Evolutionary conservation across 2,888 invertebrate species (phyloP).

Genomic region (Aromia moschata): DNA sequence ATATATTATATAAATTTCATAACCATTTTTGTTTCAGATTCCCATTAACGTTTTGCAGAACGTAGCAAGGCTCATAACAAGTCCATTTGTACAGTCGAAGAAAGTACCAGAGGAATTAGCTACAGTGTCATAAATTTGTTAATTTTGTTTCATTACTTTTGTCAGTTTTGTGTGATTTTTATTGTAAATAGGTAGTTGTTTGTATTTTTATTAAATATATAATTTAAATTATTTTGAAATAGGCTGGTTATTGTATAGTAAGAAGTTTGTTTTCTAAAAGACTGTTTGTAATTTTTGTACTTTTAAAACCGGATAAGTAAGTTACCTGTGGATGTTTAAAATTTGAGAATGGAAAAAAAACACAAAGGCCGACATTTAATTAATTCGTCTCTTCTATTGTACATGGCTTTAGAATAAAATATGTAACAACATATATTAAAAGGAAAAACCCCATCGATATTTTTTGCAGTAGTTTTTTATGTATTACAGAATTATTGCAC

Average conservation of each 20-base stretch:
- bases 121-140: slow-evolving; percentile 33
- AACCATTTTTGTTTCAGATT: slow-evolving; percentile 55
- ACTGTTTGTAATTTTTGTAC: not conserved
- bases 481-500: too few species aligned
- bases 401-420: too few species aligned
- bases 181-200: slow-evolving; percentile 27
- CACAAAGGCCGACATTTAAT: too few species aligned
- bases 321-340: too few species aligned
- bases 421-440: too few species aligned
- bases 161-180: slow-evolving; percentile 11
- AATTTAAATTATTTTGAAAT: slow-evolving; percentile 19
- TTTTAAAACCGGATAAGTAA: too few species aligned
- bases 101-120: slow-evolving; percentile 49
- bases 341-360: too few species aligned
- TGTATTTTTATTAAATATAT: slow-evolving; percentile 19
- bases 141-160: slow-evolving; percentile 17
- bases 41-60: slow-evolving; percentile 59
- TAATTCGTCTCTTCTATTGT: too few species aligned
- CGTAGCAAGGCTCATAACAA: slow-evolving; percentile 58
- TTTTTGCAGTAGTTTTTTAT: too few species aligned
- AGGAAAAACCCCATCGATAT: too few species aligned
- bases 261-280: not conserved
- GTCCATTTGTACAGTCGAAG: slow-evolving; percentile 53
- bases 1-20: too few species aligned
- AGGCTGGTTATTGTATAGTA: not conserved